Base-by-base conservation (phyloP, 1,140 invertebrate species). In the Hylaeus volcanicus region DNA sequence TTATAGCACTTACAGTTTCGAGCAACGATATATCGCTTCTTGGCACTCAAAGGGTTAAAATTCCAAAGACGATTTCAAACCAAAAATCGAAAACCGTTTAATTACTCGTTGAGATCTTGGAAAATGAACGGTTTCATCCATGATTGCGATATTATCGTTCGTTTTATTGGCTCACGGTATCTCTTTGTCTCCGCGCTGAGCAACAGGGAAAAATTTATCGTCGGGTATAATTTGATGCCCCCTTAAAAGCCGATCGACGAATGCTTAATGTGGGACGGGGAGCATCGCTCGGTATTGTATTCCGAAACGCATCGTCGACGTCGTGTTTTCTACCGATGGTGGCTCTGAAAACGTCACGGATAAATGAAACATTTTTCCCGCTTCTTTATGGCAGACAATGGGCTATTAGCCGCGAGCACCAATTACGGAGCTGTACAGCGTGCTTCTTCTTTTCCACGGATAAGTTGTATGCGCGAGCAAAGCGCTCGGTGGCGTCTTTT, bases 341-440 rank as follows among this genome's bases (percentile, higher is more conserved):
- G 41, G 60, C 48, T 58, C 68, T 37, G 61, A 66, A 72, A 77
- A 70, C 74, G 53, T 81, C 74, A n/a, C 43, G 26, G 75, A 82
- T 78, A 78, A 79, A 82, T 66, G 81, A 82, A 79, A 79, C 61
- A 58, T 82, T 82, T 73, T 68, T 60, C 61, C 76, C 75, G 53
- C 45, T 73, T 73, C 76, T 79, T 79, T 68, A 56, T 71, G 51
- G 77, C 15, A 74, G 81, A 83, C 81, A 83, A 83, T 83, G 43
- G 81, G 78, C 66, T 83, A 74, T 80, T 83, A 79, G 78, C 77
- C n/a, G 75, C 65, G 61, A 71, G 71, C 66, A 80, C 77, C 75
- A 81, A 83, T 83, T 83, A 80, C 56, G 65, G 70, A 12, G 55
- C 58, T 74, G 56, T 39, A 51, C 68, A 48, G 65, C 51, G 64